Conservation (phyloP, 1,140 invertebrate species). For the Tetramorium alpestre region DNA sequence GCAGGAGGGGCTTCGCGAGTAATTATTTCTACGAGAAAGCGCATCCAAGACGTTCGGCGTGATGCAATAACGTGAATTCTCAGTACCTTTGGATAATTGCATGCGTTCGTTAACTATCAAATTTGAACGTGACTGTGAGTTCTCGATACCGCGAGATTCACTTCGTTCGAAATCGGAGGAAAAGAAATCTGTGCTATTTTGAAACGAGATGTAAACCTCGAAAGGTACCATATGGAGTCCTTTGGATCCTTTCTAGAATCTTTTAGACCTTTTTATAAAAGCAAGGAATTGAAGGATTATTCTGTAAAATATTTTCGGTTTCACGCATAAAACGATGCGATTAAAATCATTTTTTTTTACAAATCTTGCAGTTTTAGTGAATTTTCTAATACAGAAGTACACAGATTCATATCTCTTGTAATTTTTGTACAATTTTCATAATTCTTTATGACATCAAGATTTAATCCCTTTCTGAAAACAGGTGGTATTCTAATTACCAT, state of each 20-base stretch:
- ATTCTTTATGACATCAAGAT: not conserved
- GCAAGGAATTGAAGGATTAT: not conserved
- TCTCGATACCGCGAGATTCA: not conserved
- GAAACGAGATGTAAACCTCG: not conserved
- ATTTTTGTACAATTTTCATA: not conserved
- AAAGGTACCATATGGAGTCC: not conserved
- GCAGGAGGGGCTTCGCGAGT: slow-evolving; percentile 42
- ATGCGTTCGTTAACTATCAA: not conserved
- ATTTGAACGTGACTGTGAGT: not conserved
- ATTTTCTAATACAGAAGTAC: not conserved
- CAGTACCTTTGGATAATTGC: not conserved
- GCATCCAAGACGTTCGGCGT: slow-evolving; percentile 5
- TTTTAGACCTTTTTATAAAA: not conserved
- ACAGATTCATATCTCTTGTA: not conserved
- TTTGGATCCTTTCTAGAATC: not conserved
- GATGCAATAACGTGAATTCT: slow-evolving; percentile 7
- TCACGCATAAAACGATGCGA: not conserved
- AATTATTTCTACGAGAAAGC: slow-evolving; percentile 44
- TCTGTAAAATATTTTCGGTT: not conserved
- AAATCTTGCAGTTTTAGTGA: not conserved
- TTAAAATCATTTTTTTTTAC: not conserved
- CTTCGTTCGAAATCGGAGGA: not conserved
- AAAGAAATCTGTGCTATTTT: not conserved
- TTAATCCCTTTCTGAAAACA: not conserved
- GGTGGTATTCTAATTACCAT: not conserved